A percentile compares a stretch with the other conserved stretches of the same genome.
phyloP scores from a whole-genome alignment of 2,888 invertebrate genomes.

The Cephonodes hylas region DNA sequence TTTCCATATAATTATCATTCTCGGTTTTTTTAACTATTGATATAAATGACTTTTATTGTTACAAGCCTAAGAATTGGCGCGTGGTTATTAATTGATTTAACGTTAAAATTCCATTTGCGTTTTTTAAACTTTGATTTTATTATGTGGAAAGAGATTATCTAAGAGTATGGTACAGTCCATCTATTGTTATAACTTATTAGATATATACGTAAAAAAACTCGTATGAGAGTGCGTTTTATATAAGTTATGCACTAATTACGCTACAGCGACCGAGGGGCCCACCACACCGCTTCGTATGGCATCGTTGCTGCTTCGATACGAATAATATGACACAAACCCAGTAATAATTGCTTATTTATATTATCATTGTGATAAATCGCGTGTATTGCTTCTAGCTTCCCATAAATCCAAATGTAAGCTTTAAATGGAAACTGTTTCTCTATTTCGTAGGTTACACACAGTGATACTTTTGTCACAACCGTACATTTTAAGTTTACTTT shows the following conservation, averaged over 20 bases:
- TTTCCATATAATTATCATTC: too few relatives aligned
- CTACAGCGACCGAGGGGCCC: background rate
- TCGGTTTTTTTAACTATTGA: too few relatives aligned
- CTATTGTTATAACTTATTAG: background rate
- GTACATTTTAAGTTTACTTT: conserved; percentile 17
- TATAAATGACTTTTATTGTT: too few relatives aligned
- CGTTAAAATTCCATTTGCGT: too few relatives aligned
- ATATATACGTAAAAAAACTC: too few relatives aligned
- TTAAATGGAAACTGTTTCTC: conserved; percentile 27
- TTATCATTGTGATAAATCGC: conserved; percentile 21
- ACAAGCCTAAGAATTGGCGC: too few relatives aligned
- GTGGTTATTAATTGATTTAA: too few relatives aligned
- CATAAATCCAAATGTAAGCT: conserved; percentile 36
- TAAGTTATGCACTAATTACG: background rate
- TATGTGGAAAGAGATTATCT: background rate
- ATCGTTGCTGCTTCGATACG: background rate
- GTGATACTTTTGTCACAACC: conserved; percentile 37
- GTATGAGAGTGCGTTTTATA: background rate
- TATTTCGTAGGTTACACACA: conserved; percentile 18
- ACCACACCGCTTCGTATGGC: background rate
- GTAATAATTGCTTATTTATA: background rate
- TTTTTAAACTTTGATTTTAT: too few relatives aligned
- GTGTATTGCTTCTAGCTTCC: conserved; percentile 30
- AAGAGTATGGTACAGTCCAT: background rate
- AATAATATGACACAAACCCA: background rate